Evolutionary conservation across 2,113 vertebrate species (phyloP), one percentile per base, ranked within the genome.

Genomic region (Alligator sinensis): DNA sequence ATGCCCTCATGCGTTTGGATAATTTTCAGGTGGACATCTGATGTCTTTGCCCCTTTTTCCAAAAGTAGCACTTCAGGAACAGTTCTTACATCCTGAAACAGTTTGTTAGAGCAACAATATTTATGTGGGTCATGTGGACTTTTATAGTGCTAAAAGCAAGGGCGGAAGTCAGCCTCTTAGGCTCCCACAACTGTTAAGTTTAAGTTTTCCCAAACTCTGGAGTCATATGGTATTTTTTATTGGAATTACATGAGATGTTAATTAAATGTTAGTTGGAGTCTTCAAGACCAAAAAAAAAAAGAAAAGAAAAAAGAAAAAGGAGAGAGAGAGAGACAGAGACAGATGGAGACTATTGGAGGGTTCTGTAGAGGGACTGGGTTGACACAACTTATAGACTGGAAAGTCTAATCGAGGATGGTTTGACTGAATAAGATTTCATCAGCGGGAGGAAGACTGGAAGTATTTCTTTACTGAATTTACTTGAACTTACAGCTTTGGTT

Each of bases 241-340:
- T 62, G 11, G 76, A 5, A 55, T 16, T 34, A 27, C 6, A 30
- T 60, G 28, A 72, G 5, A 1, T 74, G 9, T 5, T 18, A 92
- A 28, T 70, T 83, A 68, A 22, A 55, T 64, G 61, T 9, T 2
- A 80, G 21, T 57, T 21, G 72, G 79, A 83, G 80, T 47, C 47
- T 4, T 22, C 28, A 79, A 47, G 28, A 10, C 25, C 79, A 16
- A 6, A 89, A 87, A 63, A 24, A 1, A 27, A 79, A 57, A 80
- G n/a, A 60, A 1, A 1, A 47, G 88, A 86, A 74, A 86, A 74
- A 68, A 2, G 13, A 79, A 30, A 27, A 61, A 60, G 24, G 2
- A 13, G 2, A 27, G 27, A 9, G 5, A 9, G 80, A n/a, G 12
- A 21, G 24, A 5, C 16, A 5, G 3, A 9, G 2, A 0, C 15